Evolutionary conservation across 1,140 invertebrate species (phyloP), one percentile per base, ranked within the genome.

Genomic region (Phortica variegata): DNA sequence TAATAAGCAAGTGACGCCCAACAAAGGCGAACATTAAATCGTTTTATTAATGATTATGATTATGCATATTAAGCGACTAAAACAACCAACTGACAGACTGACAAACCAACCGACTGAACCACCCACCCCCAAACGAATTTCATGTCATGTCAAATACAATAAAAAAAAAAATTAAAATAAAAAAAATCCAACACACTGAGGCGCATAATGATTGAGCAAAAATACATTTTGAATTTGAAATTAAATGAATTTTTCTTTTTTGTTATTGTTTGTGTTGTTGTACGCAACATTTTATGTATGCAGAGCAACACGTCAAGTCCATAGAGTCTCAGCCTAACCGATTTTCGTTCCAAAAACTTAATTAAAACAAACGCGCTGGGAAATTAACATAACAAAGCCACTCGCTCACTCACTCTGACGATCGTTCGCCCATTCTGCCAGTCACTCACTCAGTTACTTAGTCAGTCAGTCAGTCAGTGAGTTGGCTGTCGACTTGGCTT

Each of bases 281-380:
- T 60, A 54, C 54, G 46, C 33, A 49, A 32, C 37, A 47, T 49
- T 68, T 4, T 15, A 58, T 55, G 55, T 53, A 61, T 65, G 61
- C 61, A 49, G 41, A 44, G 46, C 31, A 48, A 52, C 56, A 45
- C 51, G 48, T 56, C 56, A 63, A 50, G 52, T 63, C 56, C 34
- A 51, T 52, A 61, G 45, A 21, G 23, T 10, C 10, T 10, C 5
- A 10, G 23, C 23, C 23, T 36, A 16, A 36, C 33, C 6, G n/a
- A n/a, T n/a, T n/a, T n/a, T n/a, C n/a, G n/a, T n/a, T n/a, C n/a
- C 33, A 36, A 21, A 53, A 52, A 53, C 52, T 52, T 68, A 68
- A 68, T 68, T 68, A 68, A 68, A 68, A 63, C 60, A 68, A 68
- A 69, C 65, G 63, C 60, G 47, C 46, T 34, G 55, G 33, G 43